Percentiles rank a stretch among this genome's conserved stretches.
Conservation (phyloP, 2,113 vertebrate species). For the Aythya baeri region DNA sequence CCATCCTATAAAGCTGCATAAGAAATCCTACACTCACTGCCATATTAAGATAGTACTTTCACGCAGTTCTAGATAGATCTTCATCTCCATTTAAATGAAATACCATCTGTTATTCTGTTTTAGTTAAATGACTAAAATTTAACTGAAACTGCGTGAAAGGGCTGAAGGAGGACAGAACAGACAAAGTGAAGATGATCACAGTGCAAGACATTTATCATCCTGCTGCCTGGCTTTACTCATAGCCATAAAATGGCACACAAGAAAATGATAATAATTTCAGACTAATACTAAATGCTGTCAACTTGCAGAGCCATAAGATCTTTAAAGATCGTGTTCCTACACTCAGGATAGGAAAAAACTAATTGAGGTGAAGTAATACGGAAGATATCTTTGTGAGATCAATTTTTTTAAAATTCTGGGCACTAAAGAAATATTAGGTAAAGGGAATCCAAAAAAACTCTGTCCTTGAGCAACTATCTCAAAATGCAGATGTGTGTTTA, state of each 20-base stretch:
- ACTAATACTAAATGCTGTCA: neutral
- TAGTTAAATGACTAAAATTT: neutral
- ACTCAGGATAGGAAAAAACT: neutral
- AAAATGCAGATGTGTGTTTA: neutral
- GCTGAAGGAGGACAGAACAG: neutral
- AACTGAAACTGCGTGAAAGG: neutral
- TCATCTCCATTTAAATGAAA: neutral
- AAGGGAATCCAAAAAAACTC: neutral
- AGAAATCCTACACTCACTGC: neutral
- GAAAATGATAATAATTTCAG: neutral
- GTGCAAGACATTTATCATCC: neutral
- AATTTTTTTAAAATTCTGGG: neutral
- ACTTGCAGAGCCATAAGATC: neutral
- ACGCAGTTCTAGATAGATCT: neutral
- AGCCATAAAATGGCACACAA: neutral
- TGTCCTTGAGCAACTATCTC: neutral
- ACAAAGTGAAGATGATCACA: neutral
- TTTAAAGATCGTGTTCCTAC: neutral
- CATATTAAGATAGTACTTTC: neutral
- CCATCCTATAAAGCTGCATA: neutral
- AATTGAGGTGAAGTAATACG: accelerated
- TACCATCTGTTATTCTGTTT: neutral
- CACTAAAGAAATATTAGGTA: neutral
- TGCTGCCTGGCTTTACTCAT: neutral
- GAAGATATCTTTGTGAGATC: neutral